Evolutionary conservation across 2,888 invertebrate genomes (phyloP), one percentile per base, ranked within the genome.

Genomic region (Carabus problematicus): DNA sequence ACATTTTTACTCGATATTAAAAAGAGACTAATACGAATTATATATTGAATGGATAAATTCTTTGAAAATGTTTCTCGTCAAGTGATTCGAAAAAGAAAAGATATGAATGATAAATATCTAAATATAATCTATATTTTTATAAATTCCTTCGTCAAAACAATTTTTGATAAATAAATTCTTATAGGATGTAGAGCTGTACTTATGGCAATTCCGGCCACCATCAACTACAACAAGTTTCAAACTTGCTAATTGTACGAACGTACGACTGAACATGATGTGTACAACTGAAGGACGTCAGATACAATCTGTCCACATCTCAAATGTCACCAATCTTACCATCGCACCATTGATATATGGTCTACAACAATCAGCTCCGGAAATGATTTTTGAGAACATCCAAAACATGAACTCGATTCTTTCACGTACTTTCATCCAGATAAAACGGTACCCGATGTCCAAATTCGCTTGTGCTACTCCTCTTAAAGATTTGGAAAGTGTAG

Each of bases 161-260:
- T 29, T 3, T 29, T 29, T 29, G 29, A 29, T 29, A 29, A 29
- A 29, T 6, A 29, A 3, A 69, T 80, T 82, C 78, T 86, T 85
- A 70, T 80, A 87, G 87, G 84, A 86, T 63, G 80, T 82, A 70
- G 78, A 82, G 49, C 77, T 86, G 63, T 84, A 84, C 70, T 76
- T 86, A 1, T 85, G 85, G 77, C 84, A 85, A 73, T 86, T 82
- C 75, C 71, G 71, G 8, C 83, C 85, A 73, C 83, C 85, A 1
- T 80, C 82, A 40, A 78, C 81, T 18, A 82, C 84, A 72, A 82
- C 79, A 3, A 83, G 82, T 70, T 71, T 86, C 6, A 83, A 82
- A 0, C 78, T 87, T 41, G 79, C 82, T 72, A 84, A 85, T 75
- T 87, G 87, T 75, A 79, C 79, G 72, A 82, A 82, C 49, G 73